These are phyloP conservation scores for Xestoiulus laeticollis DNA, from an alignment of 2,888 invertebrate species.

Conservation along the genomic window DNA sequence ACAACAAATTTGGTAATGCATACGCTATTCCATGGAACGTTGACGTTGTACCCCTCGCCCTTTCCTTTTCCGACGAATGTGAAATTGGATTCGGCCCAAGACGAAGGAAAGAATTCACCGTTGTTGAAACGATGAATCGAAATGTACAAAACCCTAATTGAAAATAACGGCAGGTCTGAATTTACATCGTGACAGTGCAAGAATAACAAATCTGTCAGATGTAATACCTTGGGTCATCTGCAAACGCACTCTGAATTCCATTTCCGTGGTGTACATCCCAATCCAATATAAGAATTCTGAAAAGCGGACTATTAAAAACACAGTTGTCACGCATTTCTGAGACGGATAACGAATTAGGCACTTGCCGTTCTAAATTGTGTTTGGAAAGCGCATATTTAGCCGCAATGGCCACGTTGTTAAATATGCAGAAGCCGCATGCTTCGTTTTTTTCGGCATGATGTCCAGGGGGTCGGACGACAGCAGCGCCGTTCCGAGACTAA, in stretches of 20 bases:
- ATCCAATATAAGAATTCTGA: constrained; percentile 76
- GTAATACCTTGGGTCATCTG: constrained; percentile 71
- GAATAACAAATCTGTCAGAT: neutral
- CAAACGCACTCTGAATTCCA: constrained; percentile 75
- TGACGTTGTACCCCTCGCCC: constrained; percentile 86
- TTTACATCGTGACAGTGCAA: neutral
- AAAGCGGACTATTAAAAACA: constrained; percentile 50
- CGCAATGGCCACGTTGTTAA: constrained; percentile 86
- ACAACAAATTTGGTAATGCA: constrained; percentile 57
- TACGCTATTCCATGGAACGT: constrained; percentile 91
- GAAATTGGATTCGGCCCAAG: constrained; percentile 73
- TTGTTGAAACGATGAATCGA: constrained; percentile 92
- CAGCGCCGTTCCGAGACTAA: constrained; percentile 76
- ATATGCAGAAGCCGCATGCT: constrained; percentile 89
- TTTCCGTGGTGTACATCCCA: constrained; percentile 99
- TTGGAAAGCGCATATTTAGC: constrained; percentile 76
- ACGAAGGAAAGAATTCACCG: constrained; percentile 85
- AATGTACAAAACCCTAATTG: constrained; percentile 79
- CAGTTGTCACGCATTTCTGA: neutral
- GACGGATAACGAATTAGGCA: neutral
- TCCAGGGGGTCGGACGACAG: constrained; percentile 88
- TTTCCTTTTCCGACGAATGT: constrained; percentile 73
- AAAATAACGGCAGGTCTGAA: neutral
- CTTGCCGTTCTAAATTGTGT: constrained; percentile 71
- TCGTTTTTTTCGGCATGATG: constrained; percentile 83